Percentiles rank a stretch among this genome's conserved stretches.
Conservation (phyloP, 2,888 invertebrate genomes). For the Heterodera filipjevi region DNA sequence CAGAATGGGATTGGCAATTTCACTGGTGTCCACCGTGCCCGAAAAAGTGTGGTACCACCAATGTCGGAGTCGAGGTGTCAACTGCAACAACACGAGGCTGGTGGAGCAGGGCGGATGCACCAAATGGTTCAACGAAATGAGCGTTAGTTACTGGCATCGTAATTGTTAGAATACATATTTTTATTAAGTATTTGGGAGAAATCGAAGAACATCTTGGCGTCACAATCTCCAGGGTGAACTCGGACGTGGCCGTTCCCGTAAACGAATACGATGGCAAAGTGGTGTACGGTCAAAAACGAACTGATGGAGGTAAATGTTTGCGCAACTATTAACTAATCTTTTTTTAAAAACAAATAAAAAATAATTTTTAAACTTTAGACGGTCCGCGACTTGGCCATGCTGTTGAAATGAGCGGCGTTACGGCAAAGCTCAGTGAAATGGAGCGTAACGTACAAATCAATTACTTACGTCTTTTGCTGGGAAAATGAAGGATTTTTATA, state of each 20-base stretch:
- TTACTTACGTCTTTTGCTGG: neutral
- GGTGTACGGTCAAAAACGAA: slow-evolving; percentile 82
- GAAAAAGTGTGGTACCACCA: slow-evolving; percentile 84
- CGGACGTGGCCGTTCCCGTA: slow-evolving; percentile 83
- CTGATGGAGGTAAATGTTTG: slow-evolving; percentile 37
- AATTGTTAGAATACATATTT: neutral
- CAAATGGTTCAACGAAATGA: slow-evolving; percentile 95
- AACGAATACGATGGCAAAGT: slow-evolving; percentile 99
- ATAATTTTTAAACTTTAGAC: slow-evolving; percentile 18
- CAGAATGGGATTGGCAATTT: slow-evolving; percentile 96
- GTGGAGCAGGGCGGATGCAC: slow-evolving; percentile 89
- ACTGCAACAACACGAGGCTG: slow-evolving; percentile 88
- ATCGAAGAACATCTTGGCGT: slow-evolving; percentile 96
- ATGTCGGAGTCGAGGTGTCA: slow-evolving; percentile 85
- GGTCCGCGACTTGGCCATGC: slow-evolving; percentile 74
- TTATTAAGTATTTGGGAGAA: slow-evolving; percentile 81
- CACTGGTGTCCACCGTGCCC: slow-evolving; percentile 86
- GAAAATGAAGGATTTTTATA: no score
- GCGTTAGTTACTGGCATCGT: slow-evolving; percentile 70
- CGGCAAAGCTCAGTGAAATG: slow-evolving; percentile 80
- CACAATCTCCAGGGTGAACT: slow-evolving; percentile 86
- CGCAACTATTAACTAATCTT: neutral
- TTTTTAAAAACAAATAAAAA: no score
- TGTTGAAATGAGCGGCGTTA: slow-evolving; percentile 85
- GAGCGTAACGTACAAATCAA: slow-evolving; percentile 82